These are phyloP conservation scores for Stichodactyla mertensii DNA, from an alignment of 64 coral and sea anemone genomes.

Conservation along the genomic window DNA sequence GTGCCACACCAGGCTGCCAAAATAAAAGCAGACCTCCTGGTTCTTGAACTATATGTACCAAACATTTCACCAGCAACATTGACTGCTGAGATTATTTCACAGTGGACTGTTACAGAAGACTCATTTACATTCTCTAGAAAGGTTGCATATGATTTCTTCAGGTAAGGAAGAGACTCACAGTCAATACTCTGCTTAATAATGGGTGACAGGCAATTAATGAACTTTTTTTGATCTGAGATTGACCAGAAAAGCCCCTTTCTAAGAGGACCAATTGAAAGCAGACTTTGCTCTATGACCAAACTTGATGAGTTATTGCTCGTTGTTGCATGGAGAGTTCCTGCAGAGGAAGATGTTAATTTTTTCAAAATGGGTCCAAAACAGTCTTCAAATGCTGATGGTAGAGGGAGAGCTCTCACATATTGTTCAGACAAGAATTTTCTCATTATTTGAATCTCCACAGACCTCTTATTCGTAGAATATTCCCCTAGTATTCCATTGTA, in stretches of 20 bases:
- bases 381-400: too few species aligned
- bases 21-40: constrained; percentile 22
- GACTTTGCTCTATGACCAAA: too few species aligned
- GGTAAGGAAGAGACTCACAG: background rate
- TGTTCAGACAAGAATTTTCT: too few species aligned
- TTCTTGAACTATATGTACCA: constrained; percentile 16
- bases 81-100: background rate
- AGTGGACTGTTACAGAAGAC: background rate
- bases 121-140: background rate
- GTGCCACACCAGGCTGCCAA: constrained; percentile 29
- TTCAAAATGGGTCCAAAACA: too few species aligned
- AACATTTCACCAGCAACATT: background rate
- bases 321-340: too few species aligned
- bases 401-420: too few species aligned
- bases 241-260: background rate
- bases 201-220: background rate
- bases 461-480: too few species aligned
- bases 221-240: background rate
- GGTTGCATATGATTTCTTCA: background rate
- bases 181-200: background rate
- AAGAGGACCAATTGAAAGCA: constrained; percentile 7
- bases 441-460: too few species aligned
- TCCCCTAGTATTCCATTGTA: too few species aligned
- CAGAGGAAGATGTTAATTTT: too few species aligned
- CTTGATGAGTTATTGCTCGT: too few species aligned